Base-by-base conservation (phyloP, 1,140 invertebrate genomes). In the Sweltsa coloradensis region DNA sequence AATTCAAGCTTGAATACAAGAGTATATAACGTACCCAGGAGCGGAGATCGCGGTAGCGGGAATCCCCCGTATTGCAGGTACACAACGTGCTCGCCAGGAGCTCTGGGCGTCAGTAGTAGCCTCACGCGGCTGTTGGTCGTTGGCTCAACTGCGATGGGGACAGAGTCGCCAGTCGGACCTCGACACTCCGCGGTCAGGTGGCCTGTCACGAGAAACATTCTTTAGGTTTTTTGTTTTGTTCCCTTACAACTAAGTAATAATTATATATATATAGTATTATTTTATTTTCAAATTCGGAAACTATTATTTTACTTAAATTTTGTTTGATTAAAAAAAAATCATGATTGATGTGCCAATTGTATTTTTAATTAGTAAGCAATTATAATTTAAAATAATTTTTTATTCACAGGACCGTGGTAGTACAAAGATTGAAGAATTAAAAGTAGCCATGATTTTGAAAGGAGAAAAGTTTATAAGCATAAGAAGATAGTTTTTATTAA, bases 151-250 rank as follows among this genome's bases (percentile, higher is more conserved):
- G 51, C 50, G 6, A 60, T 54, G 5, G 61, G 60, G 22, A 62
- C 53, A 16, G 50, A 49, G n/a, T 79, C 75, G 2, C 83, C 81
- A 25, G 74, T 68, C 27, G 80, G 68, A 36, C 72, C 77, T 36
- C 76, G 67, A 34, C 87, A 81, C 57, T 89, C 85, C 1, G 77
- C 80, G 1, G 71, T 73, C 27, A 85, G 54, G 60, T 71, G 72
- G 58, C 72, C 75, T 74, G 55, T 53, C 50, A 26, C 57, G 39
- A 45, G 53, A 58, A 19, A 63, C 60, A 11, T 54, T 45, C 21
- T 31, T 9, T 5, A 45, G n/a, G 18, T 7, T n/a, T n/a, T n/a
- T n/a, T n/a, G n/a, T n/a, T 6, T 7, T 6, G 22, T 43, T 43
- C 13, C 11, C 11, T 40, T 13, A 9, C 11, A 40, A 11, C 11